These are phyloP conservation scores for Gasterosteus nipponicus DNA, from an alignment of 2,113 vertebrate species.

Conservation along the genomic window DNA sequence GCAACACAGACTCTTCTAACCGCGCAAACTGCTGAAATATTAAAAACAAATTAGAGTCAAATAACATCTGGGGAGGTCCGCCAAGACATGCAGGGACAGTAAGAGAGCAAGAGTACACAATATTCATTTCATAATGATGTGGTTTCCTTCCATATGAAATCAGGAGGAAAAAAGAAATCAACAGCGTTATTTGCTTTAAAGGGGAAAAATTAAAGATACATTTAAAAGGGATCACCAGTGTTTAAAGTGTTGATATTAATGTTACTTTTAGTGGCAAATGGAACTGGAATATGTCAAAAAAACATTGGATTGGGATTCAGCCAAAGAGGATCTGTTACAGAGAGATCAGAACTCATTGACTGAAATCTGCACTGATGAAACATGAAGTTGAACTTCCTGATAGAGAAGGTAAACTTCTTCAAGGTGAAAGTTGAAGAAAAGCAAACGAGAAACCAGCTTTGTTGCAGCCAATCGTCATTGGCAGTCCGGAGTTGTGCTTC, in stretches of 20 bases:
- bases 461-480: not conserved
- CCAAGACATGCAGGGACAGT: not conserved
- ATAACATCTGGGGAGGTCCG: constrained; percentile 41
- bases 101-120: not conserved
- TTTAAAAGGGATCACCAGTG: not conserved
- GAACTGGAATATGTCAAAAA: not conserved
- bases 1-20: constrained; percentile 46
- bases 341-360: not conserved
- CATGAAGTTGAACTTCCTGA: constrained; percentile 12
- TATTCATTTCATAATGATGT: not conserved
- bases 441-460: not conserved
- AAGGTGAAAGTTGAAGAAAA: constrained; percentile 5
- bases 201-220: not conserved
- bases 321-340: not conserved
- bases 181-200: not conserved
- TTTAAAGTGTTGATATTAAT: not conserved
- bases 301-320: not conserved
- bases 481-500: not conserved
- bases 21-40: constrained; percentile 71
- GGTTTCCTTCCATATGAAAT: not conserved
- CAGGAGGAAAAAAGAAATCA: not conserved
- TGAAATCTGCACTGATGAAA: not conserved
- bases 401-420: not conserved
- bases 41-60: constrained; percentile 64
- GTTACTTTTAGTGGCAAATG: not conserved